Evolutionary conservation across 2,113 vertebrate species (phyloP).

Genomic region (Phainopepla nitens): DNA sequence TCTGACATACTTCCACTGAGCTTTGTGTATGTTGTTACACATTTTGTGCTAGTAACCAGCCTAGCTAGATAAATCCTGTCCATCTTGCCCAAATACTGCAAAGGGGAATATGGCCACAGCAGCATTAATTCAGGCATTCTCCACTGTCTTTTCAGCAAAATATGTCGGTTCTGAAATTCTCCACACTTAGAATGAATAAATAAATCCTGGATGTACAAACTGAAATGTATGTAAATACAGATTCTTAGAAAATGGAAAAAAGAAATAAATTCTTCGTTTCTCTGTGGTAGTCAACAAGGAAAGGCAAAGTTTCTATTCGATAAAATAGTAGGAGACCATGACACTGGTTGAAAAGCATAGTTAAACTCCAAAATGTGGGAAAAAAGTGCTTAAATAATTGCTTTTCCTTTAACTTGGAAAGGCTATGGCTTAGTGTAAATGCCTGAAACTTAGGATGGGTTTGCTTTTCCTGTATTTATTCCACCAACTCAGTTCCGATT

Average conservation of each 20-base stretch:
- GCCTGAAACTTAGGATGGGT: neutral
- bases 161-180: neutral
- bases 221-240: neutral
- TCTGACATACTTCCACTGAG: neutral
- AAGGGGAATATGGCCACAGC: neutral
- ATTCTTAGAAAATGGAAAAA: neutral
- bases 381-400: neutral
- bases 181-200: neutral
- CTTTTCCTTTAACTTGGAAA: neutral
- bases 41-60: neutral
- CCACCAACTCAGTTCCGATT: neutral
- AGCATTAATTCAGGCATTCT: neutral
- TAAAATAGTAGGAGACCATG: neutral
- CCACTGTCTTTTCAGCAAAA: neutral
- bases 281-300: neutral
- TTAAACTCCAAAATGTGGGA: neutral
- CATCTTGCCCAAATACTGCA: fast-evolving
- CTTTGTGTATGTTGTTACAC: neutral
- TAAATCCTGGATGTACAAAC: neutral
- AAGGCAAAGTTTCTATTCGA: neutral
- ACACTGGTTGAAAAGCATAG: neutral
- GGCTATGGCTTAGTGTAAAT: neutral
- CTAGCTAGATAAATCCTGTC: neutral
- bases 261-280: neutral
- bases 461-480: neutral